These are phyloP conservation scores for Danio kyathit DNA, from an alignment of 2,797 vertebrate genomes.

Conservation along the genomic window DNA sequence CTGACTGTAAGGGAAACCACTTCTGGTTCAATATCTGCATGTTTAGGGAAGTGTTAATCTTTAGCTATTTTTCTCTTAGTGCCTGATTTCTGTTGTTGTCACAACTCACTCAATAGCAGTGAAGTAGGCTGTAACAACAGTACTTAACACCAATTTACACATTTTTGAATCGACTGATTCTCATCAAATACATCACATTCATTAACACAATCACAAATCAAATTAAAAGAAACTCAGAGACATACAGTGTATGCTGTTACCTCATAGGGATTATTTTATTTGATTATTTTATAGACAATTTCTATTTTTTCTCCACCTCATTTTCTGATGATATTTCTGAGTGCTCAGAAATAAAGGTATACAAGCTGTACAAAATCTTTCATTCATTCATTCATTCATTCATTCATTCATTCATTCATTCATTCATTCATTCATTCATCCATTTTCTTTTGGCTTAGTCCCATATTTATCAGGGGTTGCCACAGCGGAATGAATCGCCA, in stretches of 20 bases:
- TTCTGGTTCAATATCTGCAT: not conserved
- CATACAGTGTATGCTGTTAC: not conserved
- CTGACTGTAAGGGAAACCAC: not conserved
- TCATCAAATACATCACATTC: not conserved
- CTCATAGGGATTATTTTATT: not conserved
- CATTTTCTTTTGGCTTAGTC: too few species aligned
- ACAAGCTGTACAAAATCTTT: too few species aligned
- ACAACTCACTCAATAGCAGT: not conserved
- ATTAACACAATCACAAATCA: not conserved
- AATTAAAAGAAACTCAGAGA: not conserved
- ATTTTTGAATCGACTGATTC: not conserved
- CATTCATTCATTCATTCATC: too few species aligned
- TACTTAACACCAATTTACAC: not conserved
- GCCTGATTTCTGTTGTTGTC: not conserved
- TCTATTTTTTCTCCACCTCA: too few species aligned
- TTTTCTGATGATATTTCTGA: too few species aligned
- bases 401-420: too few species aligned
- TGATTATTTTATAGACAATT: not conserved
- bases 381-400: too few species aligned
- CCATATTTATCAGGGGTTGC: too few species aligned
- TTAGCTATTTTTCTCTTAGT: not conserved
- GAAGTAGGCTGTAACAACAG: not conserved
- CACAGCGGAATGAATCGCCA: too few species aligned
- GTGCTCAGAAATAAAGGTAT: too few species aligned
- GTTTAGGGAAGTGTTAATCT: not conserved